phyloP scores from a whole-genome alignment of 2,113 vertebrate species.

The Bufo bufo region DNA sequence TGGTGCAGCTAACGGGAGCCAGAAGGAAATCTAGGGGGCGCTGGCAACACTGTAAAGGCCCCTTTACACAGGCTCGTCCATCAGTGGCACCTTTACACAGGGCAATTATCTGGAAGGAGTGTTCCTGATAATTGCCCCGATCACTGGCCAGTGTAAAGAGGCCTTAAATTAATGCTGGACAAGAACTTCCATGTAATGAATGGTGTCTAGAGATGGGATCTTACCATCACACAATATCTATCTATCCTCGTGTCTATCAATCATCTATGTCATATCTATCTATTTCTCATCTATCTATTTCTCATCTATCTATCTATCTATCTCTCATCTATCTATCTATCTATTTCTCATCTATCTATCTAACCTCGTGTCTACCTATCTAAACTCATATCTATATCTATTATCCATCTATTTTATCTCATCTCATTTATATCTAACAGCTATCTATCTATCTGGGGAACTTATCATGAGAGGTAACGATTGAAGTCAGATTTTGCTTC shows the following conservation, averaged over 20 bases:
- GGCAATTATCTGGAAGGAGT: no score
- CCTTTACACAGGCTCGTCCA: no score
- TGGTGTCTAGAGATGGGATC: slow-evolving; percentile 10
- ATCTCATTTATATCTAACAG: neutral
- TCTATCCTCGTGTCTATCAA: neutral
- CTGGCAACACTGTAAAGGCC: no score
- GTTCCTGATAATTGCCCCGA: no score
- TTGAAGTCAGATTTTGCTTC: no score
- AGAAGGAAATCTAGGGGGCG: no score
- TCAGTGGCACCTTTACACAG: no score
- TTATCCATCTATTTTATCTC: neutral
- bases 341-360: neutral
- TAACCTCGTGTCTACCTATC: neutral
- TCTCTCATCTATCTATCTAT: neutral
- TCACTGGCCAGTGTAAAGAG: no score
- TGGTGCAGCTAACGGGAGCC: no score
- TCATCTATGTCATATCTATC: neutral
- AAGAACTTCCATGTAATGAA: neutral
- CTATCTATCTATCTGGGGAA: neutral
- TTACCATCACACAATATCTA: neutral
- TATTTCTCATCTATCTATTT: no score
- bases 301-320: neutral
- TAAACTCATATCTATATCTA: neutral
- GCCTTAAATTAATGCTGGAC: neutral
- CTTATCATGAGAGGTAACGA: no score